These are phyloP conservation scores for Desmodus rotundus DNA, from an alignment of 2,113 vertebrate genomes.

Conservation along the genomic window DNA sequence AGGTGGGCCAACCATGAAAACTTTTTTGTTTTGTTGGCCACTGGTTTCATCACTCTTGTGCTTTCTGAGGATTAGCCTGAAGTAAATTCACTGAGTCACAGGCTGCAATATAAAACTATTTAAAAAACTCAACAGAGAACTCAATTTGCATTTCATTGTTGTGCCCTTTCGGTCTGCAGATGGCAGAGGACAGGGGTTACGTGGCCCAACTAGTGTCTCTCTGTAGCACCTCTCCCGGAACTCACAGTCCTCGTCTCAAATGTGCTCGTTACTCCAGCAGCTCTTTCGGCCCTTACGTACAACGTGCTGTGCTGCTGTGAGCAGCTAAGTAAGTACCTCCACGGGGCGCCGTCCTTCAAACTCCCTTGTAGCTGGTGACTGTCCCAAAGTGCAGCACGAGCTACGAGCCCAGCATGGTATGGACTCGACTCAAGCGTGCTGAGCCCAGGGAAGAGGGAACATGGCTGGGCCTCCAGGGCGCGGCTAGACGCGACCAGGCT, in stretches of 20 bases:
- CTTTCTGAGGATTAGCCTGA: background rate
- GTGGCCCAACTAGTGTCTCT: background rate
- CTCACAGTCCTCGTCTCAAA: background rate
- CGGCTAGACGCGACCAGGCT: background rate
- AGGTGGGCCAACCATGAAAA: background rate
- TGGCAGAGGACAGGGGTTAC: background rate
- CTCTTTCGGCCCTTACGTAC: background rate
- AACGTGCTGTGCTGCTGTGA: background rate
- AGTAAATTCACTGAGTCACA: background rate
- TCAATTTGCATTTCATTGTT: background rate
- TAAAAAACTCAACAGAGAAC: background rate
- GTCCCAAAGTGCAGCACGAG: background rate
- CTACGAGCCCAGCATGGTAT: background rate
- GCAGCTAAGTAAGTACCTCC: background rate
- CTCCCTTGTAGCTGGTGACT: background rate
- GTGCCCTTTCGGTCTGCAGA: background rate
- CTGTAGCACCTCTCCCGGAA: background rate
- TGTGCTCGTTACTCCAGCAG: background rate
- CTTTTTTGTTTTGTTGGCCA: background rate
- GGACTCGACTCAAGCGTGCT: background rate
- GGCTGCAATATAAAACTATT: background rate
- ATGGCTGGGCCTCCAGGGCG: background rate
- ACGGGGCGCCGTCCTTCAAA: background rate
- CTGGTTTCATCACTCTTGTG: background rate
- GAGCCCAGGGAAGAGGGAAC: background rate